A percentile compares a stretch with the other conserved stretches of the same genome.
Conservation (phyloP, 1,140 invertebrate genomes). For the Alviniconcha marisindica region DNA sequence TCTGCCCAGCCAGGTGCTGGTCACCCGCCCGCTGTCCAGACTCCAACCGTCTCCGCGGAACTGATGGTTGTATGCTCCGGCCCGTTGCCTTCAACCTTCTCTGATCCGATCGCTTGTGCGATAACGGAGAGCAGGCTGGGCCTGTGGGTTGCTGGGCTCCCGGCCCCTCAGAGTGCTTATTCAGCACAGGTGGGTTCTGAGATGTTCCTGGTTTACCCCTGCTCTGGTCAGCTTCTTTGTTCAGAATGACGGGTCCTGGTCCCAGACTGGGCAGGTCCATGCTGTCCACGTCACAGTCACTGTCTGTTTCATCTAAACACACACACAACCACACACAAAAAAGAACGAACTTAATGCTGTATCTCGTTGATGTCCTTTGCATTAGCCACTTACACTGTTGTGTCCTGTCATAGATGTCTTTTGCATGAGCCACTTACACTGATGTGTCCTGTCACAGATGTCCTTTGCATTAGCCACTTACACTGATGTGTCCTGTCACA, state of each 20-base stretch:
- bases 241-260: not conserved
- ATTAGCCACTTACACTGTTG: no score
- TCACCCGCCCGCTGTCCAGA: not conserved
- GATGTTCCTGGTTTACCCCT: not conserved
- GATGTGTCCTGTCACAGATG: no score
- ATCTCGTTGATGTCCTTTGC: no score
- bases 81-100: not conserved
- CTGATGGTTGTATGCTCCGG: not conserved
- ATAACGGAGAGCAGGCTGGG: not conserved
- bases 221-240: not conserved
- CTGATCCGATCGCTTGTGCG: not conserved
- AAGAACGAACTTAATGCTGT: no score
- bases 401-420: no score
- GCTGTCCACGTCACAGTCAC: conserved; percentile 53
- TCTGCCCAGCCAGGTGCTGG: not conserved
- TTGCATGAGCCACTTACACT: no score
- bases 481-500: no score
- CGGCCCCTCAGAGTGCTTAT: not conserved
- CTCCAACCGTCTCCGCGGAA: not conserved
- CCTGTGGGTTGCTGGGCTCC: not conserved
- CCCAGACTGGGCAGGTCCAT: not conserved
- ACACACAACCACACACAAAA: no score
- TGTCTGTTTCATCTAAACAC: conserved; percentile 65
- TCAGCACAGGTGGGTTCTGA: not conserved
- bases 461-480: no score